Evolutionary conservation across 2,113 vertebrate genomes (phyloP).

Genomic region (Butorides virescens): DNA sequence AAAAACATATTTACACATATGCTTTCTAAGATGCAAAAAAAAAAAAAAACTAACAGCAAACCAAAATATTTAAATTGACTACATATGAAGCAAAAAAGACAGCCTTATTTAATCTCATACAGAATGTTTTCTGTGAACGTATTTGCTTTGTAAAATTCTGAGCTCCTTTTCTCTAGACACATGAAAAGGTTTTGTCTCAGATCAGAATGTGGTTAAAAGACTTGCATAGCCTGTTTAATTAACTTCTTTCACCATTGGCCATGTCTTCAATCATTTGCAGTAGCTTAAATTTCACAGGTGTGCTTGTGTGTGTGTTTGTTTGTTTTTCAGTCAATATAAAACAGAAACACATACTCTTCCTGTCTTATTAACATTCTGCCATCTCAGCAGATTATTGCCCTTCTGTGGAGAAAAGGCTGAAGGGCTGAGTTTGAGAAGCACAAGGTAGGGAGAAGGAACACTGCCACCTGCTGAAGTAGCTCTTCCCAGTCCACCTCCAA

Average conservation of each 20-base stretch:
- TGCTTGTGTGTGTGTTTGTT: neutral
- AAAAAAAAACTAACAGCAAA: neutral
- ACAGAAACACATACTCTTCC: neutral
- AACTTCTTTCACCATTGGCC: neutral
- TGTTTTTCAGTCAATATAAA: neutral
- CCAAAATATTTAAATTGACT: neutral
- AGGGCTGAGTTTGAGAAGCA: neutral
- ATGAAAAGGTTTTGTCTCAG: neutral
- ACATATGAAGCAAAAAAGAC: neutral
- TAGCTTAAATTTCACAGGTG: constrained; percentile 20
- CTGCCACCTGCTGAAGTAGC: neutral
- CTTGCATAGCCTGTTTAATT: neutral
- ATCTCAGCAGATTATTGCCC: neutral
- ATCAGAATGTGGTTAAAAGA: neutral
- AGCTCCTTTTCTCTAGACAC: neutral
- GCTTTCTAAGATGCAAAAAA: neutral
- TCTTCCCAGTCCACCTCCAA: neutral
- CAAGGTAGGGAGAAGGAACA: neutral
- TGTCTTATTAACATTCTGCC: neutral
- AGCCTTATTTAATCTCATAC: neutral
- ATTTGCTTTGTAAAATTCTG: neutral
- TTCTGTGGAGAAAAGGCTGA: neutral
- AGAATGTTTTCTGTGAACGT: neutral
- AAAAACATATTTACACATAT: neutral
- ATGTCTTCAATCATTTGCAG: neutral